Evolutionary conservation across 2,888 invertebrate species (phyloP).

Genomic region (Himalopsyche tibetana): DNA sequence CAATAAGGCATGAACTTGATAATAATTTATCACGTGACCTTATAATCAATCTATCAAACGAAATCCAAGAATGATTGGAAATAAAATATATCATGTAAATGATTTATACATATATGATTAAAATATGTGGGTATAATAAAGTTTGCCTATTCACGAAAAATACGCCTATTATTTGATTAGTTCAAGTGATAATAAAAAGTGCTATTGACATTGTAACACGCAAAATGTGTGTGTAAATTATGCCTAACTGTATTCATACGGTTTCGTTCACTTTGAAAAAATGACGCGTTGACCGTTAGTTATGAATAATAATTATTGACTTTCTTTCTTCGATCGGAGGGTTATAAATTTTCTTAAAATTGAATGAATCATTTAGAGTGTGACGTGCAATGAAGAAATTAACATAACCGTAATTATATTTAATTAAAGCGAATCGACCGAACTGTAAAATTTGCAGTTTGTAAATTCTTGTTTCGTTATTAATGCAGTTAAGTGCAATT

Average conservation of each 20-base stretch:
- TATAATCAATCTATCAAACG: too few relatives aligned
- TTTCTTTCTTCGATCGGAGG: constrained; percentile 35
- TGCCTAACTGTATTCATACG: constrained; percentile 31
- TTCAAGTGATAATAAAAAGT: constrained; percentile 4
- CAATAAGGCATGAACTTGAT: neutral
- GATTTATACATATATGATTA: too few relatives aligned
- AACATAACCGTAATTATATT: constrained; percentile 28
- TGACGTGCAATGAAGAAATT: neutral
- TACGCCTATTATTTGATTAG: constrained; percentile 66
- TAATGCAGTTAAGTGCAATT: neutral
- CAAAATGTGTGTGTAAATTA: constrained; percentile 12
- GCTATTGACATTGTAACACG: constrained; percentile 27
- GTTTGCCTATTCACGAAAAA: too few relatives aligned
- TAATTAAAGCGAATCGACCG: neutral
- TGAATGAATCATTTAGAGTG: constrained; percentile 36
- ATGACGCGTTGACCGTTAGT: constrained; percentile 32
- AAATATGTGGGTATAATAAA: neutral
- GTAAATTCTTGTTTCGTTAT: neutral
- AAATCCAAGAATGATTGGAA: too few relatives aligned
- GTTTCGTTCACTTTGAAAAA: neutral
- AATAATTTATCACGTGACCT: neutral
- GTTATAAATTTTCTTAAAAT: constrained; percentile 18
- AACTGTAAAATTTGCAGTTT: constrained; percentile 13
- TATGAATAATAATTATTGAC: constrained; percentile 38
- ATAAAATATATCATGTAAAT: too few relatives aligned